Evolutionary conservation across 30 jellyfish, hydroid and myxozoan species (phyloP), one percentile per base, ranked within the genome.

Genomic region (Clytia hemisphaerica): DNA sequence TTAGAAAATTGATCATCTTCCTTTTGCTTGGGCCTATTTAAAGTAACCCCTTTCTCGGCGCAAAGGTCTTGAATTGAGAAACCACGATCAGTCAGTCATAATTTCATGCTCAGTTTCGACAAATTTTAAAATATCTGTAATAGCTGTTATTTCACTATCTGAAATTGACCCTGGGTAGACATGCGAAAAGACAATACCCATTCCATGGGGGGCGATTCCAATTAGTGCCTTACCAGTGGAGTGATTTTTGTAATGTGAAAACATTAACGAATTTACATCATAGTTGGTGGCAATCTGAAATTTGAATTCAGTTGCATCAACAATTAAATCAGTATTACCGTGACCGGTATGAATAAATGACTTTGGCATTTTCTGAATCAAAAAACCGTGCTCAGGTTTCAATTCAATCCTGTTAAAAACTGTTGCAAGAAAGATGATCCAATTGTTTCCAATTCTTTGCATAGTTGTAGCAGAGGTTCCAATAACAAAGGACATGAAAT

Each of bases 321-420:
- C 24, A 19, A 50, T 50, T 6, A 50, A 19, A 32, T 50, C 65
- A 19, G 65, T 50, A 15, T 6, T 50, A 50, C 65, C 65, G 24
- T 50, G 65, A 50, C 65, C 65, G 0, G 77, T 67, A 1, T 67
- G 2, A 0, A 57, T 67, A 5, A 67, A 67, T 1, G 1, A 1
- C 4, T 67, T 28, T 0, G 79, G 79, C 79, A 36, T 67, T 45
- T 67, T 67, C 22, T 67, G 77, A 51, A 68, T 45, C 4, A 68
- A 44, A 68, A 45, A 68, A 3, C 61, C 61, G 53, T 32, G 49
- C 25, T 40, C 76, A 62, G 84, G 80, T 38, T 57, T 72, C 32
- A 51, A 51, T 34, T 72, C 84, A 22, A 72, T 45, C 44, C 58
- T 62, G 40, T 72, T 72, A 36, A 72, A 72, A 29, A 72, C 16